Conservation (phyloP, 2,888 invertebrate genomes). For the Eristalinus sepulchralis region DNA sequence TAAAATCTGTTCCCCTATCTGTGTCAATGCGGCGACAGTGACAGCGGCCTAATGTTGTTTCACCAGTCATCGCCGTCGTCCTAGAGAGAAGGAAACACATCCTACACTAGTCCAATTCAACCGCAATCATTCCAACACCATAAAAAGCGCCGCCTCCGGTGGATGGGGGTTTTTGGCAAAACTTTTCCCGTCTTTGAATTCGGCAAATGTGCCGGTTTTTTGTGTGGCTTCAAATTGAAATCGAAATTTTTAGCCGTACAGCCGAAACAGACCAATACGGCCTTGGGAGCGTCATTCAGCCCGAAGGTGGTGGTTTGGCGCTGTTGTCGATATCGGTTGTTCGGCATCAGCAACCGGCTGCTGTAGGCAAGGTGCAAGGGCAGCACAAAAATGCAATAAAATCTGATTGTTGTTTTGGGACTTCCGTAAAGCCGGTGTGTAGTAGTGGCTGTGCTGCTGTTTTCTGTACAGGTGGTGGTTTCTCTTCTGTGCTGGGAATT, state of each 20-base stretch:
- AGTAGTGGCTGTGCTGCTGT: not conserved
- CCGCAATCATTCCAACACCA: constrained; percentile 66
- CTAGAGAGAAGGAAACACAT: not conserved
- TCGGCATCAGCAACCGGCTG: constrained; percentile 1
- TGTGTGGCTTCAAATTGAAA: constrained; percentile 44
- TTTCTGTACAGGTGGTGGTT: constrained; percentile 6
- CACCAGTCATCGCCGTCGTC: constrained; percentile 4
- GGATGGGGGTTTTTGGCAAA: constrained; percentile 13
- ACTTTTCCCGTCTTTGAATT: constrained; percentile 41
- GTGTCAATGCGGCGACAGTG: constrained; percentile 42
- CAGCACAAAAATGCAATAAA: constrained; percentile 48
- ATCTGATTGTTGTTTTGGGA: constrained; percentile 37
- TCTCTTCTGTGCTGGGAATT: not conserved
- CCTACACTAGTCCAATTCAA: constrained; percentile 28
- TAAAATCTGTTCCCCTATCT: constrained; percentile 36
- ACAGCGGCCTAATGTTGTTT: constrained; percentile 18
- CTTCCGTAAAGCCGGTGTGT: not conserved
- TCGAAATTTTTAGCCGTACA: constrained; percentile 39
- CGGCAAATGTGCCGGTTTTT: constrained; percentile 22
- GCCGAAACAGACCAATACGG: constrained; percentile 7
- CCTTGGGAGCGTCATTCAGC: not conserved
- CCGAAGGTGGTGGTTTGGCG: not conserved
- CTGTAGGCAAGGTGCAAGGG: not conserved
- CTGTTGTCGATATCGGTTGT: constrained; percentile 28
- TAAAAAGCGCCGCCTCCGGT: constrained; percentile 21